Evolutionary conservation across 2,888 invertebrate species (phyloP).

Genomic region (Polyommatus iphigenia): DNA sequence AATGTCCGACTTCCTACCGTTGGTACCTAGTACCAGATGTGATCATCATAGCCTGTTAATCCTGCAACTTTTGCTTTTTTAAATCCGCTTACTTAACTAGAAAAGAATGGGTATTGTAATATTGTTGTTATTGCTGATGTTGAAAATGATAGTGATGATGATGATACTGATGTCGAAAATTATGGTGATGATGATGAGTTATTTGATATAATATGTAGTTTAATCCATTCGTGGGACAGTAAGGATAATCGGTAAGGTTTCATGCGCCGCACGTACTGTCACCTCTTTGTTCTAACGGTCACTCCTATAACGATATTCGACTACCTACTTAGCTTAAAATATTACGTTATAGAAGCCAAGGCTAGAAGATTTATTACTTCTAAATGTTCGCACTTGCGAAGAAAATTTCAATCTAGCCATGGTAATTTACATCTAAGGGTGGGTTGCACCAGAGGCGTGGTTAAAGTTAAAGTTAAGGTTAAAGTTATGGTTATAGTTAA

Average conservation of each 20-base stretch:
- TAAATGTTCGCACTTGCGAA: not conserved
- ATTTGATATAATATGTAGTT: not conserved
- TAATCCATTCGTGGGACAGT: not conserved
- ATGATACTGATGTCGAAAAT: too few species aligned
- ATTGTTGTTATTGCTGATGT: too few species aligned
- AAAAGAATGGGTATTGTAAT: too few species aligned
- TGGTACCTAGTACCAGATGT: constrained; percentile 1
- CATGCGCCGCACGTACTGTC: not conserved
- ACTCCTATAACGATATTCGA: not conserved
- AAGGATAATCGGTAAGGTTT: not conserved
- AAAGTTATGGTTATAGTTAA: too few species aligned
- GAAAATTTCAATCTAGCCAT: too few species aligned
- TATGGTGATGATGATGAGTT: not conserved
- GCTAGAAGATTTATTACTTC: not conserved
- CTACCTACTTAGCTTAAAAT: not conserved
- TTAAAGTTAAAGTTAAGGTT: too few species aligned
- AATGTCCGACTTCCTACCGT: constrained; percentile 66
- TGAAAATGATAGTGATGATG: not conserved
- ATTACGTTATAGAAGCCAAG: not conserved
- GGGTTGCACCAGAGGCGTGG: too few species aligned
- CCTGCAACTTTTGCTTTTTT: not conserved
- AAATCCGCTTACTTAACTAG: not conserved
- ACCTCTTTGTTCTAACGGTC: not conserved
- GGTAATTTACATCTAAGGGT: not conserved
- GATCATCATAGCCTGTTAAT: not conserved